These are phyloP conservation scores for Coregonus sp. DNA, from an alignment of 2,797 vertebrate species.

Conservation along the genomic window DNA sequence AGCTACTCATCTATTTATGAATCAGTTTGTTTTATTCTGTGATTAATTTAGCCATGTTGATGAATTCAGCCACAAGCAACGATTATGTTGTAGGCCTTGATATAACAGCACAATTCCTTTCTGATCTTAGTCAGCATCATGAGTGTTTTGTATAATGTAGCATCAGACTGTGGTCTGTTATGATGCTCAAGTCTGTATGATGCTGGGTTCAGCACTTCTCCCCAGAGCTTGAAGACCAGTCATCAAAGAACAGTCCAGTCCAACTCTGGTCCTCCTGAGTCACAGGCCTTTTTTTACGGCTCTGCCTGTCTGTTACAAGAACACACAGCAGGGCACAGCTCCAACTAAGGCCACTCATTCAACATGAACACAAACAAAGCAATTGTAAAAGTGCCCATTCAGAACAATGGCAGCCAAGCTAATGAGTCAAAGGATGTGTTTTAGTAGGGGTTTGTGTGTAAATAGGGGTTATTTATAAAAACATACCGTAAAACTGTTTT, in stretches of 20 bases:
- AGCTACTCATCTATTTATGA: slow-evolving; percentile 40
- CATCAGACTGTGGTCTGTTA: background rate
- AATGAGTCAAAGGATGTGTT: background rate
- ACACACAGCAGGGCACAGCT: background rate
- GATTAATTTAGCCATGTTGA: background rate
- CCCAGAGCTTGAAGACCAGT: slow-evolving; percentile 42
- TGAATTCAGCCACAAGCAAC: too few species aligned
- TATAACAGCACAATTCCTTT: slow-evolving; percentile 21
- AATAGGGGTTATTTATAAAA: slow-evolving; percentile 6
- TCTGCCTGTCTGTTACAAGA: slow-evolving; percentile 14
- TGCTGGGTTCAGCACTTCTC: slow-evolving; percentile 10
- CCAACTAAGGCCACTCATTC: slow-evolving; percentile 6
- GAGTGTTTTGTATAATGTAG: slow-evolving; percentile 16
- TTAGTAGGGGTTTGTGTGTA: background rate
- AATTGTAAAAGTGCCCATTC: slow-evolving; percentile 26
- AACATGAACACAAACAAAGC: slow-evolving; percentile 40
- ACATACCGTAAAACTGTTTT: background rate
- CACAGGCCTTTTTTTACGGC: slow-evolving; percentile 41
- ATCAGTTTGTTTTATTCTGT: slow-evolving; percentile 2
- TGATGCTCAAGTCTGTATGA: slow-evolving; percentile 23
- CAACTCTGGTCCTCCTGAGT: slow-evolving; percentile 52
- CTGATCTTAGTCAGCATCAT: slow-evolving; percentile 45
- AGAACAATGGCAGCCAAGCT: slow-evolving; percentile 7
- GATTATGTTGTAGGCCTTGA: slow-evolving; percentile 37
- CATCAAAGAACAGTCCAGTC: slow-evolving; percentile 50